Percentiles rank a stretch among this genome's conserved stretches.
These are phyloP conservation scores for Acromyrmex heyeri DNA, from an alignment of 1,140 invertebrate species.

Conservation along the genomic window DNA sequence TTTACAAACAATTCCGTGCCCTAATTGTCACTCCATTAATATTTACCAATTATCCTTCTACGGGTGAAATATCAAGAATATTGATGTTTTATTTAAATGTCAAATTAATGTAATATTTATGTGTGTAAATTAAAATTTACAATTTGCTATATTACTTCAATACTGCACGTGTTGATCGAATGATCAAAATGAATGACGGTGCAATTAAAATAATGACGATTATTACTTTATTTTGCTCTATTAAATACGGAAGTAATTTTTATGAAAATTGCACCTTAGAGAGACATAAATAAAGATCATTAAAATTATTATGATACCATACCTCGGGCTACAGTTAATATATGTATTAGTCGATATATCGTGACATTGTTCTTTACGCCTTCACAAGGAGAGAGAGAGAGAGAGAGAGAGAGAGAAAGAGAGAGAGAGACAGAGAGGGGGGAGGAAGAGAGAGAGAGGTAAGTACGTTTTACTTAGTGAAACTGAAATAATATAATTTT, in stretches of 20 bases:
- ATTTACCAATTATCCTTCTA: not conserved
- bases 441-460: not conserved
- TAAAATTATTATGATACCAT: conserved; percentile 3
- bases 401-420: no score
- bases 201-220: conserved; percentile 8
- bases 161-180: no score
- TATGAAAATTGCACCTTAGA: conserved; percentile 29
- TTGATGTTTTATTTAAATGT: not conserved
- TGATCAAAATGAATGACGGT: conserved; percentile 14
- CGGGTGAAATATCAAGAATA: not conserved
- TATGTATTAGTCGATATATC: not conserved
- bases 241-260: conserved; percentile 44
- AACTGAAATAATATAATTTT: conserved; percentile 9
- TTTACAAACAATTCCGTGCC: not conserved
- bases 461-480: conserved; percentile 29
- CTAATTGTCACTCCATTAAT: not conserved
- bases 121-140: no score
- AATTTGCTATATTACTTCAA: not conserved
- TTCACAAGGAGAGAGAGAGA: not conserved
- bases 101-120: no score
- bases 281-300: conserved; percentile 18
- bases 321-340: not conserved
- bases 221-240: conserved; percentile 28
- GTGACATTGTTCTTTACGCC: not conserved
- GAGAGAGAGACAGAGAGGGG: no score